Base-by-base conservation (phyloP, 2,113 vertebrate genomes). In the Cynocephalus volans region DNA sequence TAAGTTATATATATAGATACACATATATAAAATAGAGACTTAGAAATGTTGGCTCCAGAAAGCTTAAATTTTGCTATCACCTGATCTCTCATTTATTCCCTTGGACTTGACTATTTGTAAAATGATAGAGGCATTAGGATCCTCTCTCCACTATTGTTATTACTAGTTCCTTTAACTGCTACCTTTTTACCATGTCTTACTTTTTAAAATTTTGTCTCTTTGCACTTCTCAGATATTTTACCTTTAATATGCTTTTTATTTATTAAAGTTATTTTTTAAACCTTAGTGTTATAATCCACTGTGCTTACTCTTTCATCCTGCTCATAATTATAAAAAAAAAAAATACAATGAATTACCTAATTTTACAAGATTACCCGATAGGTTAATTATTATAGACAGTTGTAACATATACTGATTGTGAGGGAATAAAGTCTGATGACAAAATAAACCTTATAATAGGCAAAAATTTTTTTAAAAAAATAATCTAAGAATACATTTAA, bases 11-110 rank as follows among this genome's bases (percentile, higher is more conserved):
- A 52, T 6, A 76, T 58, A 41, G 41, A 41, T 41, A 41, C 41
- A 41, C 41, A 41, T 19, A 19, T 72, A 12, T 5, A n/a, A 33
- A 54, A 48, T 14, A 65, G 1, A 88, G 31, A 8, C 13, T 56
- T 85, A 28, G 69, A 96, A 97, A 82, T 33, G 9, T 9, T 96
- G 48, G 10, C 28, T 91, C 24, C n/a, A 84, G 18, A 93, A 90
- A 83, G 1, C 26, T 88, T 6, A 5, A 65, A 8, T 36, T 50
- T 67, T 45, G 70, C 28, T n/a, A 3, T 21, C n/a, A 97, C 84
- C 70, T 28, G 5, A 94, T 48, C 58, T 24, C 0, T 0, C 58
- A 14, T 81, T 94, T 45, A 81, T 15, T 69, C 76, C 1, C 15
- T 58, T 52, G 28, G 18, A 4, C 6, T 60, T 88, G 11, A 45